phyloP scores from a whole-genome alignment of 2,888 invertebrate genomes.

The Drosophila buzzatii region DNA sequence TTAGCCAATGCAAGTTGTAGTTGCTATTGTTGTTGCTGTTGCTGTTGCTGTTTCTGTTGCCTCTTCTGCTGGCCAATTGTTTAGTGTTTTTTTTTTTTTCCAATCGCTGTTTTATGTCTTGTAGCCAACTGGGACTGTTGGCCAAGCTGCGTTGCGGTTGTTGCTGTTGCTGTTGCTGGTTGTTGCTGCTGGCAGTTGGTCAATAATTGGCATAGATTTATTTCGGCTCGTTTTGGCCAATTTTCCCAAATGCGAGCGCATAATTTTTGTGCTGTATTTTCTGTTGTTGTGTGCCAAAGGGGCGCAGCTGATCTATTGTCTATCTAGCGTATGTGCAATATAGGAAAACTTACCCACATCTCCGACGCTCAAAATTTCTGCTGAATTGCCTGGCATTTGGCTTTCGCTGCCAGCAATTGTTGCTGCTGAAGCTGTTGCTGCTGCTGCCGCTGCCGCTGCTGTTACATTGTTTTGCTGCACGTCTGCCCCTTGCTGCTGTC shows the following conservation, averaged over 20 bases:
- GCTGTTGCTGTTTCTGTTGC: slow-evolving; percentile 35
- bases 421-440: slow-evolving; percentile 48
- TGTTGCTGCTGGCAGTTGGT: slow-evolving; percentile 71
- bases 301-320: slow-evolving; percentile 48
- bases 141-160: slow-evolving; percentile 52
- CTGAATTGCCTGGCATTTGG: slow-evolving; percentile 62
- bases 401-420: slow-evolving; percentile 54
- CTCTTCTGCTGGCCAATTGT: slow-evolving; percentile 68
- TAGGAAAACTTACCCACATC: slow-evolving; percentile 73
- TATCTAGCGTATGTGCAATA: slow-evolving; percentile 7
- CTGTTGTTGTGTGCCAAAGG: slow-evolving; percentile 14
- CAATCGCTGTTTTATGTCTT: slow-evolving; percentile 10
- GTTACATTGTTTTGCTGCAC: slow-evolving; percentile 77
- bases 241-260: slow-evolving; percentile 44
- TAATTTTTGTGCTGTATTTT: slow-evolving; percentile 28
- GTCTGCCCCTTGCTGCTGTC: slow-evolving; percentile 58
- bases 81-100: slow-evolving; percentile 21
- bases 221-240: slow-evolving; percentile 71
- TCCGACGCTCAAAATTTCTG: slow-evolving; percentile 75
- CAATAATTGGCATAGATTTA: slow-evolving; percentile 82
- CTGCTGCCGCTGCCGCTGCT: slow-evolving; percentile 24
- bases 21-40: slow-evolving; percentile 29
- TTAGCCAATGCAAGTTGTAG: slow-evolving; percentile 67
- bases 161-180: slow-evolving; percentile 28
- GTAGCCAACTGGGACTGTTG: slow-evolving; percentile 37